Base-by-base conservation (phyloP, 2,113 vertebrate species). In the Trachemys scripta region DNA sequence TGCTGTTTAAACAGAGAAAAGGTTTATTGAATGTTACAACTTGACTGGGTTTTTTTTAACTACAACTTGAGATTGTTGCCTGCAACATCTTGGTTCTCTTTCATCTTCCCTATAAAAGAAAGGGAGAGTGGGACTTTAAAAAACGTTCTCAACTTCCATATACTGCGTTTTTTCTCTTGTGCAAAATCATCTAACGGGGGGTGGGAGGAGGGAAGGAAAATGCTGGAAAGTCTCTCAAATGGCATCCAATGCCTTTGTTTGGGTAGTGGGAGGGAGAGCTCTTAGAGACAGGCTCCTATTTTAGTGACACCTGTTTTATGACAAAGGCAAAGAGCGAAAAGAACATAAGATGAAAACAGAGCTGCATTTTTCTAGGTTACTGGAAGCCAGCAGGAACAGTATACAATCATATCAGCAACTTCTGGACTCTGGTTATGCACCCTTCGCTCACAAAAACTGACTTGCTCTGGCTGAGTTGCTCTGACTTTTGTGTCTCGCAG, bases 301-400 rank as follows among this genome's bases (percentile, higher is more conserved):
- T 95, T 96, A 92, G 94, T 91, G 94, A 56, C 14, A 31, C 89
- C 88, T 96, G 11, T 14, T 95, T 82, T 89, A 51, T 81, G 95
- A 96, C 87, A 47, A 85, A 93, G n/a, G 19, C 53, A 31, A 12
- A 29, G 0, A 11, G 54, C 62, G 54, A 72, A 91, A 93, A 38
- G 27, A 94, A 92, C 42, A 92, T 20, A 22, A 38, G 29, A 88
- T 87, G 22, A 93, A 65, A 51, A 86, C 76, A 82, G 94, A 82
- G 78, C 80, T 89, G 10, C 9, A 13, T 79, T 51, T 51, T 56
- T 51, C 54, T 51, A 45, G 24, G 29, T 86, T 90, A 72, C 56
- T 65, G 85, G 92, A 38, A 65, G 81, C 24, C 31, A 91, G 47
- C 42, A 91, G 59, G 79, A 62, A 31, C 0, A 5, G 29, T 57